Base-by-base conservation (phyloP, 2,113 vertebrate species). In the Kryptolebias marmoratus region DNA sequence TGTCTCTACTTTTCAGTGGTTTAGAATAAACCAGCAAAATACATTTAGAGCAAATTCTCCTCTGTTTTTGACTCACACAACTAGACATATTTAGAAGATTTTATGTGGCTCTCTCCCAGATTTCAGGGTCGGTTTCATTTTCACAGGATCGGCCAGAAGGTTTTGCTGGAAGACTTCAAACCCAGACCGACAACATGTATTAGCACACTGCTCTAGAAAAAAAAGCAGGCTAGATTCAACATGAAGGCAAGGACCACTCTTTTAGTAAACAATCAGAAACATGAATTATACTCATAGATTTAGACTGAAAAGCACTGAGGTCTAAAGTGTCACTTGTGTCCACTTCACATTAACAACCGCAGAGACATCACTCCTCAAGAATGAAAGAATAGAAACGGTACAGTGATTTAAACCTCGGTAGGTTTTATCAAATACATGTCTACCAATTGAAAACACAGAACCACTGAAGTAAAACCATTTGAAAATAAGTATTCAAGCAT, bases 161-260 rank as follows among this genome's bases (percentile, higher is more conserved):
- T 94, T 94, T 75, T 94, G 92, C 12, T 66, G 74, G 73, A 94
- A 94, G n/a, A 94, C 91, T 27, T 93, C 92, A 2, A 90, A 88
- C 27, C 93, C 93, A 65, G 94, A 93, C 1, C 88, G 90, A 11
- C 79, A 81, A 74, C 93, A 94, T 91, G 94, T 91, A 7, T 94
- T 89, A 30, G 82, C 83, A 68, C 93, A 94, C 50, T 94, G 92
- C 28, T 91, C 90, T 2, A 94, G 53, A 44, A 93, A 90, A 68
- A 91, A 89, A 6, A 36, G 7, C 53, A 91, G 31, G 79, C 86
- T 79, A 94, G 79, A 65, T 92, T 90, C 73, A 94, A 76, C 90
- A 93, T 91, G 83, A 93, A 94, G 68, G 91, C 92, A 4, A 95
- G 81, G 27, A 94, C 84, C 0, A 92, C 93, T 31, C 92, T 91